These are phyloP conservation scores for Tiliacea aurago DNA, from an alignment of 2,888 invertebrate species.

Conservation along the genomic window DNA sequence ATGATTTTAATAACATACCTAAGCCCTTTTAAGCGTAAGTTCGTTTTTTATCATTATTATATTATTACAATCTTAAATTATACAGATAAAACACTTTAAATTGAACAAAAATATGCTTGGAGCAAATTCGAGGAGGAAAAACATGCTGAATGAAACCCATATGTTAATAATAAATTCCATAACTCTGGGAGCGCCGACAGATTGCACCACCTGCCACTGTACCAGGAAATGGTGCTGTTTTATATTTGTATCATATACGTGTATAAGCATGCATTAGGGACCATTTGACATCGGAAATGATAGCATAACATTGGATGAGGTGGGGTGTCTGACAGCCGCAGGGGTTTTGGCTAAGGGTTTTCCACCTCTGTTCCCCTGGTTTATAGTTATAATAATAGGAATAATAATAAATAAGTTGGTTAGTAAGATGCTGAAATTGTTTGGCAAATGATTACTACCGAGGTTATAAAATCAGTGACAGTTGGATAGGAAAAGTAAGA, in stretches of 20 bases:
- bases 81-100: conserved; percentile 23
- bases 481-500: background rate
- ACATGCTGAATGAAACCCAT: conserved; percentile 43
- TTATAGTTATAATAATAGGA: too few relatives aligned
- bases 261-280: conserved; percentile 1
- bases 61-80: conserved; percentile 9
- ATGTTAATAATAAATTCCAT: conserved; percentile 61
- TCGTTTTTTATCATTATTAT: background rate
- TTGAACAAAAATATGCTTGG: conserved; percentile 37
- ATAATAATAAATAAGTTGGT: too few relatives aligned
- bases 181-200: conserved; percentile 44
- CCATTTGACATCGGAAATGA: conserved; percentile 31
- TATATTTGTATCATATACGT: conserved; percentile 10
- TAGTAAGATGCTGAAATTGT: background rate
- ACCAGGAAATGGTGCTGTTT: conserved; percentile 10
- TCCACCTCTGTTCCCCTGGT: background rate
- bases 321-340: background rate
- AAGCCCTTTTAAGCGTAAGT: background rate
- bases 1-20: background rate
- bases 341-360: background rate
- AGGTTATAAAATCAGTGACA: too few relatives aligned
- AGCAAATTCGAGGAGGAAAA: conserved; percentile 48
- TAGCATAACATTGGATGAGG: conserved; percentile 2
- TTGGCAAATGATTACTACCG: background rate
- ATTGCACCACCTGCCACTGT: conserved; percentile 55